Evolutionary conservation across 2,797 vertebrate species (phyloP), one percentile per base, ranked within the genome.

Genomic region (Rhadinocentrus ornatus): DNA sequence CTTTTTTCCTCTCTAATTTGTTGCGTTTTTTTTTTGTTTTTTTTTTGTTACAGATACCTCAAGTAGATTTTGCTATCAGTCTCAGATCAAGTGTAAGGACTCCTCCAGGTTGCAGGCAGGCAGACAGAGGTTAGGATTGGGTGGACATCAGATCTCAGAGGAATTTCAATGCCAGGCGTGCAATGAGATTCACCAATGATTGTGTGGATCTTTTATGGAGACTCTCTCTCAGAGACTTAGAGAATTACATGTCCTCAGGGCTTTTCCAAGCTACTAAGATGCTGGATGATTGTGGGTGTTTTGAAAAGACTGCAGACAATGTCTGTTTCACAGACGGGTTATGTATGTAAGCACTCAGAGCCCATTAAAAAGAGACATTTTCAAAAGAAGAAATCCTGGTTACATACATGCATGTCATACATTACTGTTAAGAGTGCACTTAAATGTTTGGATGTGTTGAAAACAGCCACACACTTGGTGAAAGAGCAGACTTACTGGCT

Each of bases 301-400:
- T 84, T 90, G 77, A 89, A 89, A 91, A 89, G 84, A 69, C 77
- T 63, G 60, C 81, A 62, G 50, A 84, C 79, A 71, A 77, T 75
- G 70, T 83, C 39, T 69, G 44, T 69, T 71, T 78, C 64, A 75
- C 60, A 78, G 70, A 58, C 54, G 69, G 67, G 77, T 64, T 78
- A 59, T 78, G 79, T 57, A 35, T 61, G 62, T 50, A 59, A 81
- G 71, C 70, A 44, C 73, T 62, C 52, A 32, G 62, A 22, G 26
- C 26, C 70, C 56, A 64, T 83, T 74, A 39, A 57, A 83, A 55
- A 56, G 65, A 58, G 66, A 11, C 48, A 12, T 69, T 74, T 75
- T 74, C 75, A 50, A 50, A 66, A 75, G 34, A 64, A 63, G 64
- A 39, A 18, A 35, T 71, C 56, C 27, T 7, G 62, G 62, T 75